A percentile compares a stretch with the other conserved stretches of the same genome.
Evolutionary conservation across 2,797 vertebrate genomes (phyloP).

Genomic region (Gymnopithys bicolor): DNA sequence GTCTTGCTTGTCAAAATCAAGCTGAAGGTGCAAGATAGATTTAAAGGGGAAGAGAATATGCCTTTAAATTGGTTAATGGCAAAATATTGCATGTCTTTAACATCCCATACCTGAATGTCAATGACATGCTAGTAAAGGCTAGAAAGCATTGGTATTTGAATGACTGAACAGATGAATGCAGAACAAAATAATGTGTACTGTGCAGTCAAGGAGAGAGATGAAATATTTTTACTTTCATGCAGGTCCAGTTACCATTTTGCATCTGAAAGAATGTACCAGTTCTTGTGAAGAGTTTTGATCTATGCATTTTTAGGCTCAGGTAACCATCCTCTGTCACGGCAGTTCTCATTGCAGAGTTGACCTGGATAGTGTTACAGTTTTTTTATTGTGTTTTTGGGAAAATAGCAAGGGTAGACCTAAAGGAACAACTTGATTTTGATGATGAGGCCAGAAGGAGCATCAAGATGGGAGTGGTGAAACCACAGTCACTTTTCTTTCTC

Average conservation of each 20-base stretch:
- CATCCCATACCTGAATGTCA: fast-evolving
- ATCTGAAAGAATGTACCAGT: background rate
- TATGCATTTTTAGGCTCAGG: background rate
- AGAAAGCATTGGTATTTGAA: background rate
- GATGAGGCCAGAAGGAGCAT: background rate
- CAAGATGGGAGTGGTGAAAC: background rate
- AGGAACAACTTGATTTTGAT: background rate
- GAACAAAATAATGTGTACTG: background rate
- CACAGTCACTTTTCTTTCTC: background rate
- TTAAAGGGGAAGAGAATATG: background rate
- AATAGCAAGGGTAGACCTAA: background rate
- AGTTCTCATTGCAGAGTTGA: background rate
- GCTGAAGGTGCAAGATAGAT: background rate
- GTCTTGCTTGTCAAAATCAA: background rate
- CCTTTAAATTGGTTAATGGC: background rate
- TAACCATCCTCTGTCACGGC: background rate
- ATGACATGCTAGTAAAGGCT: background rate
- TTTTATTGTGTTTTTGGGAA: background rate
- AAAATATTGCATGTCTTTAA: background rate
- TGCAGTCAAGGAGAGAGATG: background rate
- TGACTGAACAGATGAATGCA: background rate
- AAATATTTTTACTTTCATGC: background rate
- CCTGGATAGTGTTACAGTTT: background rate
- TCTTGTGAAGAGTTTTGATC: background rate
- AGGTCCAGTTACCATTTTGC: background rate